phyloP scores from a whole-genome alignment of 1,140 invertebrate species.

The Heliconius himera region DNA sequence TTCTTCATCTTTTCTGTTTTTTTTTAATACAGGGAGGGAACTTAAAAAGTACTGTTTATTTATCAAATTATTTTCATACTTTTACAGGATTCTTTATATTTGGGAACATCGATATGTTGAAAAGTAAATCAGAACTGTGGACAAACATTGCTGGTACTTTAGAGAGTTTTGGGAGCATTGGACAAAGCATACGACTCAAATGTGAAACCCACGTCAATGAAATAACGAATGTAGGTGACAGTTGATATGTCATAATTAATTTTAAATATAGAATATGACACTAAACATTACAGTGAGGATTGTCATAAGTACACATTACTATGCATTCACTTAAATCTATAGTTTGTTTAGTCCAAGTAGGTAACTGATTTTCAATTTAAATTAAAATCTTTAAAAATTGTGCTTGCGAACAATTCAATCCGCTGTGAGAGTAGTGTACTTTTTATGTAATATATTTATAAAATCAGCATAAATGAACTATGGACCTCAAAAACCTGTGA shows the following conservation, averaged over 20 bases:
- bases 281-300: background rate
- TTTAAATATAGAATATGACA: background rate
- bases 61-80: slow-evolving; percentile 1
- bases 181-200: slow-evolving; percentile 65
- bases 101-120: slow-evolving; percentile 86
- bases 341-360: too few species aligned
- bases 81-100: slow-evolving; percentile 81
- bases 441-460: too few species aligned
- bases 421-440: too few species aligned
- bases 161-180: slow-evolving; percentile 69
- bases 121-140: slow-evolving; percentile 80
- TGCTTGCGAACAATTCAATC: too few species aligned
- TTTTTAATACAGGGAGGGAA: too few species aligned
- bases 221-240: slow-evolving; percentile 51
- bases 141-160: slow-evolving; percentile 76
- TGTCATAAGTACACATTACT: background rate
- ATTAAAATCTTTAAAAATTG: too few species aligned
- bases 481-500: too few species aligned
- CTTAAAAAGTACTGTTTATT: too few species aligned
- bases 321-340: too few species aligned
- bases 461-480: too few species aligned
- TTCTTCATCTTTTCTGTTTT: too few species aligned
- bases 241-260: background rate
- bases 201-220: slow-evolving; percentile 78
- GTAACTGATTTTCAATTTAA: too few species aligned